These are phyloP conservation scores for Alligator sinensis DNA, from an alignment of 2,113 vertebrate genomes.

Conservation along the genomic window DNA sequence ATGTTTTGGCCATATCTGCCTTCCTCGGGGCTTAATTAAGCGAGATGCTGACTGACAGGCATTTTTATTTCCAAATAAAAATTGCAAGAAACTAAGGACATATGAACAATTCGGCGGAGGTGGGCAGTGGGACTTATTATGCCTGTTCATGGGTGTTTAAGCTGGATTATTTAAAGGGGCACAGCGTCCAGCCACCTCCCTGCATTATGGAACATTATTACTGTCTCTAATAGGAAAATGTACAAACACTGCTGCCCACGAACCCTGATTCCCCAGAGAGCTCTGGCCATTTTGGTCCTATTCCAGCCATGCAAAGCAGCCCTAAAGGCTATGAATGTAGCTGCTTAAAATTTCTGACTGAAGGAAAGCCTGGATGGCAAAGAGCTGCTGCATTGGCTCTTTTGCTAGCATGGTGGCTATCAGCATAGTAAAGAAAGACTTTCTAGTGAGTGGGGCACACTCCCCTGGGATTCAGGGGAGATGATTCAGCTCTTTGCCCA, in stretches of 20 bases:
- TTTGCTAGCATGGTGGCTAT: neutral
- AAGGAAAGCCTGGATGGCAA: neutral
- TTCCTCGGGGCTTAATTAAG: conserved; percentile 48
- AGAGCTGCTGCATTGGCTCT: neutral
- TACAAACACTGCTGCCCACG: conserved; percentile 6
- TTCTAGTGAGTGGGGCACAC: neutral
- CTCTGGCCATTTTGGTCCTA: neutral
- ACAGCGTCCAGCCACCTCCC: neutral
- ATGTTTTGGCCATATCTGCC: conserved; percentile 17
- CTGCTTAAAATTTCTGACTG: neutral
- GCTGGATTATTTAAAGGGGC: neutral
- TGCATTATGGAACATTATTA: neutral
- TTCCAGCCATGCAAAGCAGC: neutral
- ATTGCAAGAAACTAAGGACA: conserved; percentile 21
- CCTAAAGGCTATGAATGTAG: neutral
- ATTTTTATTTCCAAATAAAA: conserved; percentile 63
- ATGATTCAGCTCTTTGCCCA: neutral
- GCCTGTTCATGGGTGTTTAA: neutral
- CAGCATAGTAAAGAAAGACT: neutral
- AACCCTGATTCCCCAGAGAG: neutral
- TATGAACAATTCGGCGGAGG: conserved; percentile 12
- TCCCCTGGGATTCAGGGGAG: neutral
- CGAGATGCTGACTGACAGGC: conserved; percentile 27
- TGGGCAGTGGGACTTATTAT: neutral
- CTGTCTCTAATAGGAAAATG: neutral